phyloP scores from a whole-genome alignment of 2,888 invertebrate genomes.

The Dione juno region DNA sequence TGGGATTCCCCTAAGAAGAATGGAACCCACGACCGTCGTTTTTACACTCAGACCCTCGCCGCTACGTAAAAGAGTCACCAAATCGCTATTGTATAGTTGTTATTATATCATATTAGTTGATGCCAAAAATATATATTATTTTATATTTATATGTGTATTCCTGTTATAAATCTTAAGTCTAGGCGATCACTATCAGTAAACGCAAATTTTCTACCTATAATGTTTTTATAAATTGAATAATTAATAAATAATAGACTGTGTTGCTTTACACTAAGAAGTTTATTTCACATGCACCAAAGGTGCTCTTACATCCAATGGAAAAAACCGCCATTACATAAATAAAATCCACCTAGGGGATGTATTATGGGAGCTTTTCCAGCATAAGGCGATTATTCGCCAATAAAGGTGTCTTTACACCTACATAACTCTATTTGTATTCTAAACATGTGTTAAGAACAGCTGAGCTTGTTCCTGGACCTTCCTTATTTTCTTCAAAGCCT shows the following conservation, averaged over 20 bases:
- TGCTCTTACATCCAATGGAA: constrained; percentile 69
- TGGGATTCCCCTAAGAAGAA: no score
- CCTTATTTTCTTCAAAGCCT: constrained; percentile 61
- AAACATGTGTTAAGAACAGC: constrained; percentile 67
- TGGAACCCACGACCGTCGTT: no score
- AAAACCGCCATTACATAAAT: constrained; percentile 62
- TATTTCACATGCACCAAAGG: constrained; percentile 74
- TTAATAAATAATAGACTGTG: constrained; percentile 29
- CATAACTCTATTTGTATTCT: constrained; percentile 48
- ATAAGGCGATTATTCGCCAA: constrained; percentile 34
- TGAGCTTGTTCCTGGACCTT: constrained; percentile 63
- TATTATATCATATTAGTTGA: no score
- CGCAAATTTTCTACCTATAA: no score
- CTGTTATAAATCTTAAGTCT: no score
- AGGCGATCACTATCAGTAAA: no score
- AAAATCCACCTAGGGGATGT: constrained; percentile 53
- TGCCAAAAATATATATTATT: no score
- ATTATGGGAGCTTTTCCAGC: constrained; percentile 38
- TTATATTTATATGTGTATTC: no score
- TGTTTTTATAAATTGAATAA: neutral
- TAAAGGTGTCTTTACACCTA: constrained; percentile 22
- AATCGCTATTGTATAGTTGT: no score
- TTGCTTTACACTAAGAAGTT: constrained; percentile 78
- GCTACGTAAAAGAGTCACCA: no score
- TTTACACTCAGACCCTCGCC: no score